Evolutionary conservation across 2,113 vertebrate genomes (phyloP).

Genomic region (Xiphophorus maculatus): DNA sequence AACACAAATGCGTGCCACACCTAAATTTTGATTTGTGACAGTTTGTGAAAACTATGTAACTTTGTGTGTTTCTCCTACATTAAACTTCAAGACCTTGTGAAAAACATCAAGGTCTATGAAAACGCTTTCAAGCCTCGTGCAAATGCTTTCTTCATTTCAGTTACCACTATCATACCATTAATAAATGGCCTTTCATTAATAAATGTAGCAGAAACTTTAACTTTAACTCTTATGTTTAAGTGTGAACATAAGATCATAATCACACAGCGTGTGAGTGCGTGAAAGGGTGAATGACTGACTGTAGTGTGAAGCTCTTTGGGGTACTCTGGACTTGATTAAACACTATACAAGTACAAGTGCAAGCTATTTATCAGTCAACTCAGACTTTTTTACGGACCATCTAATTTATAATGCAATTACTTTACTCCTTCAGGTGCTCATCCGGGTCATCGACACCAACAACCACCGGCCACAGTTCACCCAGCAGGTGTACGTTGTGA

Average conservation of each 20-base stretch:
- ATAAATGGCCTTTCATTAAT: not conserved
- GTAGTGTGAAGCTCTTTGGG: too few relatives aligned
- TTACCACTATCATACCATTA: not conserved
- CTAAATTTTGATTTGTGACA: not conserved
- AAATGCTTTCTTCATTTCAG: not conserved
- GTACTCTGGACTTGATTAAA: too few relatives aligned
- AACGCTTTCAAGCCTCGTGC: not conserved
- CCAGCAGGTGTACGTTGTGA: constrained; percentile 85
- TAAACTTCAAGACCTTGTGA: too few relatives aligned
- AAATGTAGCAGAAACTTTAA: not conserved
- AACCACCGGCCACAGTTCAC: constrained; percentile 96
- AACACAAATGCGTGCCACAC: too few relatives aligned
- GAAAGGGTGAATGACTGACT: too few relatives aligned
- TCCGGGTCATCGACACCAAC: constrained; percentile 97
- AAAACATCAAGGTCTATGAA: not conserved
- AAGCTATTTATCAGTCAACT: not conserved
- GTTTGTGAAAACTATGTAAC: too few relatives aligned
- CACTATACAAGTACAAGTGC: too few relatives aligned
- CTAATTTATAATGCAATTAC: not conserved
- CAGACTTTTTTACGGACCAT: not conserved
- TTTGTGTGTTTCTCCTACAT: too few relatives aligned
- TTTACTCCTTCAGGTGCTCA: constrained; percentile 84
- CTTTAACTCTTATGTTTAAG: not conserved
- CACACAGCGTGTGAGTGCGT: too few relatives aligned
- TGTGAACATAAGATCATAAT: not conserved